Conservation (phyloP, 2,888 invertebrate genomes). For the Lamproptera curius region DNA sequence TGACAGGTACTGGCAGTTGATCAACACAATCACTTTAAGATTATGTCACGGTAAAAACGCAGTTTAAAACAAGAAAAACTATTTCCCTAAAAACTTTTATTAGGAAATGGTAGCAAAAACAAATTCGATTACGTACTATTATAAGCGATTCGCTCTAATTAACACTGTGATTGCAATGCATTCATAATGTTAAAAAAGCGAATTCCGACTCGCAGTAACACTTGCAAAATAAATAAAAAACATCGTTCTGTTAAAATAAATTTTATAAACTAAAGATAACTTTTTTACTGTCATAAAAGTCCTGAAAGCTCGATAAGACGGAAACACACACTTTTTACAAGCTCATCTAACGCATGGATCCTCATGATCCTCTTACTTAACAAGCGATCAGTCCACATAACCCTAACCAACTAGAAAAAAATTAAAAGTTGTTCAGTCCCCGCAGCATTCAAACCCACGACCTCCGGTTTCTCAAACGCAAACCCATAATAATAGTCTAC, state of each 20-base stretch:
- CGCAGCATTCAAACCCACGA: too few species aligned
- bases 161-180: not conserved
- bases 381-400: too few species aligned
- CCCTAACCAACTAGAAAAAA: too few species aligned
- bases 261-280: not conserved
- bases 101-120: not conserved
- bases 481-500: too few species aligned
- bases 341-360: not conserved
- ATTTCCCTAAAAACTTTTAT: not conserved
- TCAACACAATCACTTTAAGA: too few species aligned
- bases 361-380: too few species aligned
- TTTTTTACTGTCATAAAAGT: not conserved
- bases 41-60: too few species aligned
- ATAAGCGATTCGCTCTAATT: constrained; percentile 5
- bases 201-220: not conserved
- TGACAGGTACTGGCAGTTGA: too few species aligned
- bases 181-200: not conserved
- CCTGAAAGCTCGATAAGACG: not conserved
- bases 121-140: constrained; percentile 4
- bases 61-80: too few species aligned
- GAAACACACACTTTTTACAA: not conserved
- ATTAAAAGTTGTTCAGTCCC: too few species aligned
- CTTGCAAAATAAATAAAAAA: not conserved
- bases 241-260: not conserved
- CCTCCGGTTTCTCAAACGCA: too few species aligned